Evolutionary conservation across 2,113 vertebrate species (phyloP).

Genomic region (Corvus hawaiiensis): DNA sequence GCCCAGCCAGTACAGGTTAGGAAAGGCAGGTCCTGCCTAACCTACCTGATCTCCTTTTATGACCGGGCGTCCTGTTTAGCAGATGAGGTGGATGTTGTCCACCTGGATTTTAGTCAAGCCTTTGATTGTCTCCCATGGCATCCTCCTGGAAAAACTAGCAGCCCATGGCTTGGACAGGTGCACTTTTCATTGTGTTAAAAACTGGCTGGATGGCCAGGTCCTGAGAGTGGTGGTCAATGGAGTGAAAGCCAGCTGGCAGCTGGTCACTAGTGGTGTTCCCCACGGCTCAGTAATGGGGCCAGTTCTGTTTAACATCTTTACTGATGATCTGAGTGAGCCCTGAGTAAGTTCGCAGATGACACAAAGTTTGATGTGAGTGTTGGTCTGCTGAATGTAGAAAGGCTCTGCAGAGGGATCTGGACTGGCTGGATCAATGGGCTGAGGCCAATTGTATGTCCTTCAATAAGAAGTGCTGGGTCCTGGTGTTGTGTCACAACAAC

Average conservation of each 20-base stretch:
- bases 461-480: neutral
- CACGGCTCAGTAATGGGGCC: neutral
- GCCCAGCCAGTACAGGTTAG: neutral
- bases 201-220: too few relatives aligned
- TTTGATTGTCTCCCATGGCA: neutral
- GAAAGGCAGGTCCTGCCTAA: neutral
- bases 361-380: neutral
- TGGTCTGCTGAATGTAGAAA: neutral
- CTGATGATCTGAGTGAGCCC: accelerated
- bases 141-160: neutral
- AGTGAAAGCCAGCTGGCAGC: neutral
- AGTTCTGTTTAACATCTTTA: neutral
- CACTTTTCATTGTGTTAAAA: neutral
- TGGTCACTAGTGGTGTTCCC: neutral
- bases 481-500: neutral
- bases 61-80: neutral
- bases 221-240: neutral
- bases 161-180: neutral
- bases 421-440: neutral
- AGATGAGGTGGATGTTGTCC: neutral
- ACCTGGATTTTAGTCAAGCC: too few relatives aligned
- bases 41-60: neutral
- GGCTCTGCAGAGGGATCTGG: neutral
- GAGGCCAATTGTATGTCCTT: neutral
- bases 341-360: neutral